Base-by-base conservation (phyloP, 2,888 invertebrate species). In the Orgyia antiqua region DNA sequence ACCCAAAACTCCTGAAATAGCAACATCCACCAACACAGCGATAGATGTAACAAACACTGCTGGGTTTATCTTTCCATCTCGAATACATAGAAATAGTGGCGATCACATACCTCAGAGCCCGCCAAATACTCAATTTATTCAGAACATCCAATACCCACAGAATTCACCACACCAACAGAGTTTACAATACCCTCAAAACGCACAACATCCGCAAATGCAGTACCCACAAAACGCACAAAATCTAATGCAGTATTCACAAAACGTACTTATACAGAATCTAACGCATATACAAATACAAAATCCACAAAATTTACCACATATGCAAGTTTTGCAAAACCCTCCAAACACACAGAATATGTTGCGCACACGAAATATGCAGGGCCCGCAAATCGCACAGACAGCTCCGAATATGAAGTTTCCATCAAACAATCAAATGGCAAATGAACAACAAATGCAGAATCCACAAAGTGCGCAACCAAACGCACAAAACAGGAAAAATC, bases 181-280 rank as follows among this genome's bases (percentile, higher is more conserved):
- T 10, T 19, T 8, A 9, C 23, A 32, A 17, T 27, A n/a, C 10
- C 10, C 9, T 2, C 29, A 24, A 24, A 27, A 25, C 11, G 8
- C 20, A 13, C 37, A 27, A n/a, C n/a, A 21, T 9, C 2, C 4
- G 10, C 9, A 10, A 10, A 9, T 9, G 9, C 23, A 11, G 23
- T 23, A 6, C 13, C 6, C n/a, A 10, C 13, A 13, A 29, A 19
- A 12, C 12, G 29, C 29, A 7, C 30, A 24, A 12, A n/a, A 15
- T 1, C n/a, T n/a, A n/a, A n/a, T n/a, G n/a, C n/a, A n/a, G n/a
- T n/a, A n/a, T n/a, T n/a, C n/a, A n/a, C n/a, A n/a, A n/a, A n/a
- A n/a, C n/a, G n/a, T n/a, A n/a, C n/a, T n/a, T n/a, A n/a, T n/a
- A n/a, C n/a, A n/a, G n/a, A n/a, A n/a, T n/a, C n/a, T n/a, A n/a